phyloP scores from a whole-genome alignment of 64 coral and sea anemone species.

The Actinia tenebrosa region DNA sequence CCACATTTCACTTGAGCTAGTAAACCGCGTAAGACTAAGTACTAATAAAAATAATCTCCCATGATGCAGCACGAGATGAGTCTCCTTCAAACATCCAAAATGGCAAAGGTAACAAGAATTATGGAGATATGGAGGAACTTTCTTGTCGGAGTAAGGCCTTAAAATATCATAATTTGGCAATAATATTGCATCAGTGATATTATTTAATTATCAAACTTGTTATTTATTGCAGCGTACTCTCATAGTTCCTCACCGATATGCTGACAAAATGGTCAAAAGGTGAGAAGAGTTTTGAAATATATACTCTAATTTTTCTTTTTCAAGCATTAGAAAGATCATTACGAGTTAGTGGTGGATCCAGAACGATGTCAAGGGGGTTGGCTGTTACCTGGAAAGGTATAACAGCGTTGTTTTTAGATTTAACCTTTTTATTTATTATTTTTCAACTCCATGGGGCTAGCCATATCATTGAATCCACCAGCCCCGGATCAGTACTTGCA shows the following conservation, averaged over 20 bases:
- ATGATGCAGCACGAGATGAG: neutral
- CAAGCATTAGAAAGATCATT: too few relatives aligned
- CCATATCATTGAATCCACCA: too few relatives aligned
- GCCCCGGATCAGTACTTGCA: too few relatives aligned
- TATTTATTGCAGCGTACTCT: constrained; percentile 41
- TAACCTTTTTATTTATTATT: too few relatives aligned
- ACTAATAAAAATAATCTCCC: neutral
- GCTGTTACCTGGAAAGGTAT: too few relatives aligned
- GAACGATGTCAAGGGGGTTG: too few relatives aligned
- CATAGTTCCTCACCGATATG: constrained; percentile 44
- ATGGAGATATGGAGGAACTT: constrained; percentile 59
- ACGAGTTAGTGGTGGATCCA: too few relatives aligned
- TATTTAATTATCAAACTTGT: neutral
- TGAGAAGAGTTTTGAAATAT: neutral
- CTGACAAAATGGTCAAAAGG: constrained; percentile 42
- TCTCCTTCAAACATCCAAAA: constrained; percentile 25
- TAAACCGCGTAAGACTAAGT: neutral
- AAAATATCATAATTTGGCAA: too few relatives aligned
- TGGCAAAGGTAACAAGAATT: constrained; percentile 61
- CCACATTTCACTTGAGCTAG: neutral
- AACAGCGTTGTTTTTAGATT: too few relatives aligned
- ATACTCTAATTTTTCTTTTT: too few relatives aligned
- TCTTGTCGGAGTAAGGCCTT: constrained; percentile 65
- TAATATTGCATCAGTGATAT: neutral
- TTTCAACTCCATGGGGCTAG: too few relatives aligned